These are phyloP conservation scores for Drosophila nebulosa DNA, from an alignment of 1,140 invertebrate species.

Conservation along the genomic window DNA sequence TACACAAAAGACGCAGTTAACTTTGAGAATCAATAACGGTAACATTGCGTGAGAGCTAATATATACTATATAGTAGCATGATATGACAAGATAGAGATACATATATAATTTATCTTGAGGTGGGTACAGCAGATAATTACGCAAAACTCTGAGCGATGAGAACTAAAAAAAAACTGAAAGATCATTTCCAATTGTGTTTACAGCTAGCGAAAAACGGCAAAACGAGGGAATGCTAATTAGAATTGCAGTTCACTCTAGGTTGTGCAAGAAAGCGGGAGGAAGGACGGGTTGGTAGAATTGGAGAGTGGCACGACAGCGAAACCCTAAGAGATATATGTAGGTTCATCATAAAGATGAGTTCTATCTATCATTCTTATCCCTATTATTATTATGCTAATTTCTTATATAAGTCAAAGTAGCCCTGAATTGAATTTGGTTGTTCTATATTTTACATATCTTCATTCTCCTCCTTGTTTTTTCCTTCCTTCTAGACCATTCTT, in stretches of 20 bases:
- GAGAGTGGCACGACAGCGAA: too few species aligned
- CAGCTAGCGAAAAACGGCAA: background rate
- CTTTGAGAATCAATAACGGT: background rate
- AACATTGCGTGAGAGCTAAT: background rate
- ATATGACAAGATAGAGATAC: background rate
- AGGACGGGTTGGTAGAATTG: too few species aligned
- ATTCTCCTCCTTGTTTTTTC: too few species aligned
- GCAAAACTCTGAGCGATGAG: background rate
- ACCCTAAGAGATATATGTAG: too few species aligned
- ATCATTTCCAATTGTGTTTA: background rate
- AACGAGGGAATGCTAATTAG: background rate
- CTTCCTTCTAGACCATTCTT: too few species aligned
- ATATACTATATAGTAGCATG: background rate
- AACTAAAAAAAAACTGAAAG: background rate
- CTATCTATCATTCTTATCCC: too few species aligned
- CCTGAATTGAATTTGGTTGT: too few species aligned
- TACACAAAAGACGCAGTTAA: background rate
- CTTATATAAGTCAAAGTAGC: too few species aligned
- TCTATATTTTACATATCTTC: too few species aligned
- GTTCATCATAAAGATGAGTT: too few species aligned
- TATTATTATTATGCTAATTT: too few species aligned
- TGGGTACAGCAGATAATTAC: background rate
- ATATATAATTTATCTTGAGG: background rate
- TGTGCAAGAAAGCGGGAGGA: background rate
- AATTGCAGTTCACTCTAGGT: background rate